Evolutionary conservation across 1,140 invertebrate genomes (phyloP).

Genomic region (Meloidogyne chitwoodi): DNA sequence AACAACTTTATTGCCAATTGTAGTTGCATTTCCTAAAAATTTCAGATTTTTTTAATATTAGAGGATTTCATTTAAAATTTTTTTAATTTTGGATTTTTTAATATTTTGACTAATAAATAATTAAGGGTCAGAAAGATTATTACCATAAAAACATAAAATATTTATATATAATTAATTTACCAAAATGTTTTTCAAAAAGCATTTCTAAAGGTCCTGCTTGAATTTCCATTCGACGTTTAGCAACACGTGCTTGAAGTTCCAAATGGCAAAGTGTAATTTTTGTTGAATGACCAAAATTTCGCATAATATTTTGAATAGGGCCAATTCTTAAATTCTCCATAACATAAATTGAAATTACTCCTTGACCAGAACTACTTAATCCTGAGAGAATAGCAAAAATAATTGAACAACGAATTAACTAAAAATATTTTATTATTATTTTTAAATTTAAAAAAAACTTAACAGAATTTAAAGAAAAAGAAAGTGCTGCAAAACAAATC

Average conservation of each 20-base stretch:
- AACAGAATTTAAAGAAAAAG: conserved; percentile 39
- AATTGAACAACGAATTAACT: conserved; percentile 38
- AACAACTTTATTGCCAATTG: conserved; percentile 27
- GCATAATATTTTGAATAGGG: conserved; percentile 31
- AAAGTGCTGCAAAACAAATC: conserved; percentile 20
- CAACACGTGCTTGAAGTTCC: conserved; percentile 31
- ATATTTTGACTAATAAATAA: too few species aligned
- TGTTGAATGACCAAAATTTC: conserved; percentile 32
- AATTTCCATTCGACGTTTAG: conserved; percentile 18
- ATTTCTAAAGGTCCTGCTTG: conserved; percentile 31
- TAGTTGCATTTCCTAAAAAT: not conserved
- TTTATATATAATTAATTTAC: conserved; percentile 13
- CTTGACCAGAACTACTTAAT: conserved; percentile 26
- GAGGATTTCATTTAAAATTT: not conserved
- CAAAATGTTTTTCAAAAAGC: conserved; percentile 39
- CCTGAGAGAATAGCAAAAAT: conserved; percentile 30
- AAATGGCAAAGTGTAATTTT: conserved; percentile 37
- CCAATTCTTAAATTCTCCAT: conserved; percentile 27
- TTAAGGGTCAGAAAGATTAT: too few species aligned
- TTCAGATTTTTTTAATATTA: not conserved
- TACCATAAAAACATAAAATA: too few species aligned
- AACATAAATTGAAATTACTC: conserved; percentile 26
- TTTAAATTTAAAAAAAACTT: not conserved
- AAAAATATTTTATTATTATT: conserved; percentile 5
- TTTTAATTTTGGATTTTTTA: too few species aligned